Conservation (phyloP, 2,888 invertebrate species). For the Podabrus alpinus region DNA sequence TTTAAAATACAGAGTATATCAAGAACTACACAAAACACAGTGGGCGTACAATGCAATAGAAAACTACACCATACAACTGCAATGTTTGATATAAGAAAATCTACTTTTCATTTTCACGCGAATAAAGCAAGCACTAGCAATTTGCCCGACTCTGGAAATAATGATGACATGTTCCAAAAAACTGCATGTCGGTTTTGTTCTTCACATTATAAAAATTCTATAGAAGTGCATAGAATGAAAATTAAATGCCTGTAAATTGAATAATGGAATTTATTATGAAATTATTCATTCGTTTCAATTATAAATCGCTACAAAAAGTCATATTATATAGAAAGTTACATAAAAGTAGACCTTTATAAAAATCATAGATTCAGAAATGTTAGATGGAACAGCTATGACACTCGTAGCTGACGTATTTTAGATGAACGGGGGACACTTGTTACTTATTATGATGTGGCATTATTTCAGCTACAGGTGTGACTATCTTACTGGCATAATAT, state of each 20-base stretch:
- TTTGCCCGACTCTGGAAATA: background rate
- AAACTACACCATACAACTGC: background rate
- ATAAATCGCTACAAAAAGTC: too few relatives aligned
- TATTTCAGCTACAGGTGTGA: background rate
- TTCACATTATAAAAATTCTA: background rate
- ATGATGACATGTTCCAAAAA: background rate
- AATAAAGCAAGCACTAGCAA: background rate
- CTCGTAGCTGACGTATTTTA: background rate
- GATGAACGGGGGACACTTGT: background rate
- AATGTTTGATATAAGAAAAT: background rate
- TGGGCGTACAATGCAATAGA: background rate
- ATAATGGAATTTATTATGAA: too few relatives aligned
- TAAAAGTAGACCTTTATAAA: background rate
- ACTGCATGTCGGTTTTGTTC: too few relatives aligned
- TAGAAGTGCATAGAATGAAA: too few relatives aligned
- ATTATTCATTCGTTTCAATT: too few relatives aligned
- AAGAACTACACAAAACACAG: too few relatives aligned
- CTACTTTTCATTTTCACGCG: background rate
- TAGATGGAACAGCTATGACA: background rate
- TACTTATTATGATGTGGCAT: background rate
- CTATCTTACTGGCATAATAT: background rate
- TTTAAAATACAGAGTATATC: too few relatives aligned
- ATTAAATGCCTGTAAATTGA: too few relatives aligned
- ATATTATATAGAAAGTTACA: background rate
- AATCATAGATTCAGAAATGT: too few relatives aligned